Evolutionary conservation across 1,140 invertebrate genomes (phyloP), one percentile per base, ranked within the genome.

Genomic region (Brachionus koreanus): DNA sequence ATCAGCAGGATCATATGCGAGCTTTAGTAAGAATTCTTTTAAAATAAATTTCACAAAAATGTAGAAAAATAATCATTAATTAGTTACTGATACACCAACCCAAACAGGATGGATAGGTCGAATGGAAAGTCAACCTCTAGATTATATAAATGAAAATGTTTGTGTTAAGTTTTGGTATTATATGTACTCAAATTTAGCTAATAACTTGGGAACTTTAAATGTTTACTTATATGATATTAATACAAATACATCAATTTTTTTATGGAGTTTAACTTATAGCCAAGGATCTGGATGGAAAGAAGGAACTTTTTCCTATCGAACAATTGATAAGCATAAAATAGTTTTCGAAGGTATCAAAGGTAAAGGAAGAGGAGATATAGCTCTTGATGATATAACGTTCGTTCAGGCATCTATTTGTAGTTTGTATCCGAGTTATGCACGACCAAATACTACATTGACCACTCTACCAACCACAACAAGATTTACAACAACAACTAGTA

Each of bases 101-200:
- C 16, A 25, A 74, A n/a, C 19, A 29, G 69, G 69, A 35, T 74
- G 69, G 69, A 13, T 46, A 6, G 69, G 69, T 5, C 7, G 42
- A 74, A 9, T 74, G n/a, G 76, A 79, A 65, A 79, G 76, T 65
- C 49, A 79, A 12, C 49, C 76, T 39, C 49, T 79, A 25, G 23
- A 43, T 46, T 74, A 74, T n/a, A 19, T 35, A 10, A 6, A 25
- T 19, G 23, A 33, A 43, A 37, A 77, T 46, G 83, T 82, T 35
- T 63, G 63, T 42, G n/a, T 84, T n/a, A 82, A 5, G 29, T 83
- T 84, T 52, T 84, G 69, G 67, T 86, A 86, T 77, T 84, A 84
- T 63, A 72, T 86, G 39, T 57, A 83, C 39, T 85, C 85, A 39
- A 77, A 65, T 9, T 39, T 81, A 9, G 92, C 92, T 12, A 86